Base-by-base conservation (phyloP, 2,888 invertebrate species). In the Ypsolopha scabrella region DNA sequence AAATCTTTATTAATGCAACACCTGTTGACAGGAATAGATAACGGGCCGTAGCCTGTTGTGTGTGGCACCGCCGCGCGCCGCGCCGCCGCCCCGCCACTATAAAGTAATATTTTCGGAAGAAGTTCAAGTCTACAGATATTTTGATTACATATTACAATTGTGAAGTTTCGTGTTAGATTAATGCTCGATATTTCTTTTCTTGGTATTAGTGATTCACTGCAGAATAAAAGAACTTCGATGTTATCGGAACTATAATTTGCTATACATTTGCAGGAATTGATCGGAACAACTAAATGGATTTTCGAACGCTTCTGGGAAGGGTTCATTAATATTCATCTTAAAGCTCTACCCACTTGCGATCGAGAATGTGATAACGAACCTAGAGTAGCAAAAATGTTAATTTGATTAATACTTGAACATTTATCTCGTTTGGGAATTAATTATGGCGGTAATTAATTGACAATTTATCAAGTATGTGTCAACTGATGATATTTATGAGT, bases 181-280 rank as follows among this genome's bases (percentile, higher is more conserved):
- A 14, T 11, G 37, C 37, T 13, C 14, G 8, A 36, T 38, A 37
- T n/a, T 38, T 37, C 47, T 14, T 48, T 48, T 48, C 48, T 37
- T 38, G 38, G 37, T 38, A 48, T 48, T 48, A 13, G 48, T 48
- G 48, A 39, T 38, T 48, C 48, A 39, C 48, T 13, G 36, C 48
- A 13, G 38, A 38, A 48, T 48, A 34, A 35, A 35, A 11, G 11
- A 46, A 35, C 34, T 35, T 46, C 34, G 46, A 46, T 36, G 35
- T 33, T 46, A 36, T 46, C 46, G 11, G 11, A 10, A 3, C 43
- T 33, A 46, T 46, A 46, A 46, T 46, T 46, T 46, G 46, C 46
- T 35, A 8, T 35, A 35, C 24, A 24, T 24, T 24, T 2, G 24
- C 34, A n/a, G 24, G 46, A 46, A 14, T 11, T 14, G 13, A 14